phyloP scores from a whole-genome alignment of 2,888 invertebrate species.

The Perithous albicinctus region DNA sequence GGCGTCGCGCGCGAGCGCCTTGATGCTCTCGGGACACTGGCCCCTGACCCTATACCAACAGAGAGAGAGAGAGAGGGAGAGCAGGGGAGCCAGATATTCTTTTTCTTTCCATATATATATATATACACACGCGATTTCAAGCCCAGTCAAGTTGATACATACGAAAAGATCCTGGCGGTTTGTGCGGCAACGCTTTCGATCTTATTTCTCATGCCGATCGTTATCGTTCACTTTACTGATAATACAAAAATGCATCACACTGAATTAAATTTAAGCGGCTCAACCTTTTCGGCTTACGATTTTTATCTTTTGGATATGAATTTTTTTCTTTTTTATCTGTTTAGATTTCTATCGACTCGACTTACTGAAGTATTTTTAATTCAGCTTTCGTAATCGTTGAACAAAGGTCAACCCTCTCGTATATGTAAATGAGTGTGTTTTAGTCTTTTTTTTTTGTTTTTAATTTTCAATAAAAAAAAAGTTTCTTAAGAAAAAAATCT shows the following conservation, averaged over 20 bases:
- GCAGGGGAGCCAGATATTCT: constrained; percentile 3
- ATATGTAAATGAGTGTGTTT: no score
- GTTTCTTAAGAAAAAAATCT: no score
- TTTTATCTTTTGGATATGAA: not conserved
- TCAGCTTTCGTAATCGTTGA: not conserved
- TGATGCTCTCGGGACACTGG: constrained; percentile 71
- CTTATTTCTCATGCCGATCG: not conserved
- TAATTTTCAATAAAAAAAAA: no score
- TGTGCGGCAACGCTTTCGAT: not conserved
- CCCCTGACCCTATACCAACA: constrained; percentile 75
- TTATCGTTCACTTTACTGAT: not conserved
- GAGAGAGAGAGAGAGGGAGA: no score
- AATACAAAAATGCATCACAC: not conserved
- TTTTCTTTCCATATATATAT: constrained; percentile 7
- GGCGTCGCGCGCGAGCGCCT: constrained; percentile 58
- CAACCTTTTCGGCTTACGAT: not conserved
- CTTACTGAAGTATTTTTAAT: no score
- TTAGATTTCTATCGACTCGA: not conserved
- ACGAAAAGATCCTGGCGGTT: not conserved
- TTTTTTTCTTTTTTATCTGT: not conserved
- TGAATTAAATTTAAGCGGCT: not conserved
- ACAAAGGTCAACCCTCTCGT: not conserved
- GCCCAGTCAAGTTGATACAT: not conserved
- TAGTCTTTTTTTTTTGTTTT: no score
- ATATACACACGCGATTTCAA: not conserved